Base-by-base conservation (phyloP, 2,888 invertebrate species). In the Herminia tarsipennalis region DNA sequence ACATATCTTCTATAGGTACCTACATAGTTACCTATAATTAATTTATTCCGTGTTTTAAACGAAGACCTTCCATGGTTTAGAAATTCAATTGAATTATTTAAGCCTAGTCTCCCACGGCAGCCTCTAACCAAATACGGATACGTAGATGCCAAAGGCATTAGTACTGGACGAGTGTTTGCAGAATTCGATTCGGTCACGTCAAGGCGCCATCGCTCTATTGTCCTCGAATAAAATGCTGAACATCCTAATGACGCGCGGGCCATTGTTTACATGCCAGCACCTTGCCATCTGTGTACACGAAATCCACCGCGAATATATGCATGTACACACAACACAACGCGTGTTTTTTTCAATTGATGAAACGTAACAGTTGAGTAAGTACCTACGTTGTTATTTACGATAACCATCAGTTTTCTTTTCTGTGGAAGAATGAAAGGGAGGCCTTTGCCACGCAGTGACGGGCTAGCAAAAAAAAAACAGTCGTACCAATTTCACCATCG, bases 261-360 rank as follows among this genome's bases (percentile, higher is more conserved):
- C 63, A 81, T 81, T 82, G 79, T 81, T 49, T 66, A 43, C 46
- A 41, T 39, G 47, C 61, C 59, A 59, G 56, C 55, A 53, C 46
- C 54, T 43, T 33, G 22, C 73, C 80, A 81, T 70, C 75, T 78
- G 77, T 74, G 74, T 73, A 76, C 66, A 75, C 66, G 56, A 58
- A 76, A 70, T 70, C 68, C 46, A 56, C 46, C 34, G 56, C 51
- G 53, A 53, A 60, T 68, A 63, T 71, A 70, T 72, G 61, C 58
- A 62, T 59, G 46, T 51, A 54, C 48, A 49, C 38, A 43, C 14
- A 27, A 48, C 30, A 35, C 13, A 16, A 2, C 34, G 56, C n/a
- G n/a, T n/a, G n/a, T n/a, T n/a, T 65, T 58, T 60, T 55, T 57
- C 49, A 36, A 38, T 39, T 37, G 33, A 9, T 37, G 25, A 38